A percentile compares a stretch with the other conserved stretches of the same genome.
Conservation (phyloP, 2,113 vertebrate species). For the Hylia prasina region DNA sequence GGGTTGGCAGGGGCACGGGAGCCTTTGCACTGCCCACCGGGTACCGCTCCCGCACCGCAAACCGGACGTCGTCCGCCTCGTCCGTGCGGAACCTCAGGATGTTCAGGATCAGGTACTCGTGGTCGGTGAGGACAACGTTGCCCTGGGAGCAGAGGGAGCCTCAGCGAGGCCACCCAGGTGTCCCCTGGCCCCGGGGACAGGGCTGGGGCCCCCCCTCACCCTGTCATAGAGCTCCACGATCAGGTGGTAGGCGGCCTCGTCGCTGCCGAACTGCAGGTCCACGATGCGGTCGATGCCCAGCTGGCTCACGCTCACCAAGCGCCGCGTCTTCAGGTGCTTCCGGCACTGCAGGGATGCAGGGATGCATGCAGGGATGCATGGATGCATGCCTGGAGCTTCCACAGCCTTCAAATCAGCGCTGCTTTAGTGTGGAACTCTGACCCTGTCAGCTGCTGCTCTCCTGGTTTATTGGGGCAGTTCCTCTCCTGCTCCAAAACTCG, state of each 20-base stretch:
- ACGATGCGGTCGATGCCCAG: conserved; percentile 93
- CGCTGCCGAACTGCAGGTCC: conserved; percentile 95
- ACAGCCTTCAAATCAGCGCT: rapidly evolving
- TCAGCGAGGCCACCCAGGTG: rapidly evolving
- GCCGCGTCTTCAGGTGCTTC: conserved; percentile 87
- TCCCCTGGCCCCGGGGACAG: rapidly evolving
- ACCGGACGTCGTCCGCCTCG: conserved; percentile 89
- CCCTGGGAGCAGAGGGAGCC: conserved; percentile 71
- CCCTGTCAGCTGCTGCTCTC: background rate
- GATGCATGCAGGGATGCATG: conserved; percentile 21
- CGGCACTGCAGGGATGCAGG: conserved; percentile 79
- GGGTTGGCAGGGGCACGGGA: conserved; percentile 76
- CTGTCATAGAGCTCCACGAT: conserved; percentile 95
- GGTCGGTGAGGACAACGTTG: conserved; percentile 91
- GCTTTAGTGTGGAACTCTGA: background rate
- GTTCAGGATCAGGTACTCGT: conserved; percentile 91
- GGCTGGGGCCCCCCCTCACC: conserved; percentile 67
- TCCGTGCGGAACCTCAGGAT: conserved; percentile 91
- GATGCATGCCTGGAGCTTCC: too few relatives aligned
- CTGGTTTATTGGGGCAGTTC: background rate
- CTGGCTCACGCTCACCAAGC: conserved; percentile 84
- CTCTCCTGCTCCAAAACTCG: background rate
- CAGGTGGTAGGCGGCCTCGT: conserved; percentile 92
- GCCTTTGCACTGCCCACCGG: conserved; percentile 84
- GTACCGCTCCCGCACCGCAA: conserved; percentile 91